These are phyloP conservation scores for Perca fluviatilis DNA, from an alignment of 2,113 vertebrate species.

Conservation along the genomic window DNA sequence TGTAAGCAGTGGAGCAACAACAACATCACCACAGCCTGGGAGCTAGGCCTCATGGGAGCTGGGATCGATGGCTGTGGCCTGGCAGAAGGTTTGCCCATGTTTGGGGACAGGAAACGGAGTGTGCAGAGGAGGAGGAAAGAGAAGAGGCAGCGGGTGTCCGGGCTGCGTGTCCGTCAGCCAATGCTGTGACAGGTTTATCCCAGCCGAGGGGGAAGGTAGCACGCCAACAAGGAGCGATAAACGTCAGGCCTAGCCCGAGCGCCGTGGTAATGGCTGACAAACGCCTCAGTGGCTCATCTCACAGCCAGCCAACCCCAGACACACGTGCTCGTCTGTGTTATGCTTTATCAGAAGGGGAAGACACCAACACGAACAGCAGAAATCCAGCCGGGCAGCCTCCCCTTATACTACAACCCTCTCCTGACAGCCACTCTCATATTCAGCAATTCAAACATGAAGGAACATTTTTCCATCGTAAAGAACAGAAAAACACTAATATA, in stretches of 20 bases:
- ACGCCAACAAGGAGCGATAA: constrained; percentile 60
- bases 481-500: not conserved
- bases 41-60: constrained; percentile 29
- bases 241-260: constrained; percentile 56
- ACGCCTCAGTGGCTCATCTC: constrained; percentile 61
- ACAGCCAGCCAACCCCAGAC: constrained; percentile 44
- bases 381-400: constrained; percentile 13
- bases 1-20: not conserved
- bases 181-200: constrained; percentile 71
- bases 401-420: not conserved
- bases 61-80: constrained; percentile 31
- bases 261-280: constrained; percentile 65
- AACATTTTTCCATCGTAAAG: not conserved
- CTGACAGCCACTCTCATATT: not conserved
- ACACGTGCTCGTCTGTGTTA: constrained; percentile 35
- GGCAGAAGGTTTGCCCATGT: constrained; percentile 3
- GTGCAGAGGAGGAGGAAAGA: constrained; percentile 17
- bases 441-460: not conserved
- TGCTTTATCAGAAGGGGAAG: constrained; percentile 28
- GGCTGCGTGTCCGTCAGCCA: constrained; percentile 51
- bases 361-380: not conserved
- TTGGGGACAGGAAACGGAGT: constrained; percentile 20
- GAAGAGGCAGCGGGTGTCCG: constrained; percentile 28
- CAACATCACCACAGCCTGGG: constrained; percentile 29
- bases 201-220: constrained; percentile 58